These are phyloP conservation scores for Platygyra sinensis DNA, from an alignment of 64 coral and sea anemone species.

Conservation along the genomic window DNA sequence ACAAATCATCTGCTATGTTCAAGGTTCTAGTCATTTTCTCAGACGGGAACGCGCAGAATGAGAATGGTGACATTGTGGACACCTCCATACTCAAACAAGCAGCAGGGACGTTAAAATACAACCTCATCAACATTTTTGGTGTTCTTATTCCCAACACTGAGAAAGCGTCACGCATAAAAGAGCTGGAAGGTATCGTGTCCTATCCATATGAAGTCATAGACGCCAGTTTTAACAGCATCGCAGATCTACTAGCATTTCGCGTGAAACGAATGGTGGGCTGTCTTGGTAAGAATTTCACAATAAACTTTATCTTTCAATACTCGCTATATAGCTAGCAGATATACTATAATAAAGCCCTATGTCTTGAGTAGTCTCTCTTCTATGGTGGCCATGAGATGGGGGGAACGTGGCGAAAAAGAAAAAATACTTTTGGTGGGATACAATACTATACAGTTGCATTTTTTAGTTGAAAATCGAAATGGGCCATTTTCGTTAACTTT, in stretches of 20 bases:
- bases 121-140: slow-evolving; percentile 45
- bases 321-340: too few relatives aligned
- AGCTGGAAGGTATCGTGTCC: slow-evolving; percentile 42
- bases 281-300: not conserved
- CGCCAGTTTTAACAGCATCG: not conserved
- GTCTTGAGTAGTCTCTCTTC: too few relatives aligned
- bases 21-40: slow-evolving; percentile 39
- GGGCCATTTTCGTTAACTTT: too few relatives aligned
- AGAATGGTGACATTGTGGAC: not conserved
- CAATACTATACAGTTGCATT: too few relatives aligned
- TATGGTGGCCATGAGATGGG: too few relatives aligned
- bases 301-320: too few relatives aligned
- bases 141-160: slow-evolving; percentile 6
- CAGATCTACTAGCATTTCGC: slow-evolving; percentile 1
- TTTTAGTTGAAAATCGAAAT: too few relatives aligned
- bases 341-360: too few relatives aligned
- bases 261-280: not conserved
- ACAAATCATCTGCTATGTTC: not conserved
- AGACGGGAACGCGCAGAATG: slow-evolving; percentile 11
- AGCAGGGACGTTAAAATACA: not conserved
- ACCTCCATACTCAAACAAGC: not conserved
- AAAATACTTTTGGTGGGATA: too few relatives aligned
- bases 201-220: slow-evolving; percentile 31
- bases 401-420: too few relatives aligned
- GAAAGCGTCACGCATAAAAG: slow-evolving; percentile 4